Percentiles rank a stretch among this genome's conserved stretches.
These are phyloP conservation scores for Drosophila jambulina DNA, from an alignment of 1,140 invertebrate genomes.

Conservation along the genomic window DNA sequence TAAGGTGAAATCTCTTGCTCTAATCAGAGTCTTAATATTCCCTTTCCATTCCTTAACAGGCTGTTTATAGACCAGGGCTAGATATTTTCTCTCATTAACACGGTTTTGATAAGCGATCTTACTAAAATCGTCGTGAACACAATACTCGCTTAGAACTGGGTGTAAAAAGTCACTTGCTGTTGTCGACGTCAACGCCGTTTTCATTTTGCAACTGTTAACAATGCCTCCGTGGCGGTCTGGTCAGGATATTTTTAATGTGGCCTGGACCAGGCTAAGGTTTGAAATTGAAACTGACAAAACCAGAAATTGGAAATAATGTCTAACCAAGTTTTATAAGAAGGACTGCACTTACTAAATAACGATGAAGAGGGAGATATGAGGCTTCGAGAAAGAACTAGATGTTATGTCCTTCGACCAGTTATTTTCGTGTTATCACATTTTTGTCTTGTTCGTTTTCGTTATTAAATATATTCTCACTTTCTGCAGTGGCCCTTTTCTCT, in stretches of 20 bases:
- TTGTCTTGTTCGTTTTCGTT: slow-evolving; percentile 4
- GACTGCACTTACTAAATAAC: background rate
- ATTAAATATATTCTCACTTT: slow-evolving; percentile 5
- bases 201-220: slow-evolving; percentile 74
- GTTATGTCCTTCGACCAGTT: background rate
- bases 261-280: slow-evolving; percentile 19
- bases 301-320: slow-evolving; percentile 34
- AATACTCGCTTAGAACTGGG: background rate
- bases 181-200: slow-evolving; percentile 73
- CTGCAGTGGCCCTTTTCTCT: background rate
- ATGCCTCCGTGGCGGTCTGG: slow-evolving; percentile 32
- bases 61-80: no score
- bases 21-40: background rate
- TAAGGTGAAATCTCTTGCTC: background rate
- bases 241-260: slow-evolving; percentile 29
- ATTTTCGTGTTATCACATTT: background rate
- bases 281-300: slow-evolving; percentile 63
- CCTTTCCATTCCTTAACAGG: no score
- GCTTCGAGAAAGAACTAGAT: no score
- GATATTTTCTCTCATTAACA: no score
- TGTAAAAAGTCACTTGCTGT: slow-evolving; percentile 20
- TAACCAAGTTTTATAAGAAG: slow-evolving; percentile 11
- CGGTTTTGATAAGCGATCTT: no score
- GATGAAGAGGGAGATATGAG: background rate
- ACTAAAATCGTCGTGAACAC: background rate